phyloP scores from a whole-genome alignment of 2,888 invertebrate genomes.

The Graphium colonna region DNA sequence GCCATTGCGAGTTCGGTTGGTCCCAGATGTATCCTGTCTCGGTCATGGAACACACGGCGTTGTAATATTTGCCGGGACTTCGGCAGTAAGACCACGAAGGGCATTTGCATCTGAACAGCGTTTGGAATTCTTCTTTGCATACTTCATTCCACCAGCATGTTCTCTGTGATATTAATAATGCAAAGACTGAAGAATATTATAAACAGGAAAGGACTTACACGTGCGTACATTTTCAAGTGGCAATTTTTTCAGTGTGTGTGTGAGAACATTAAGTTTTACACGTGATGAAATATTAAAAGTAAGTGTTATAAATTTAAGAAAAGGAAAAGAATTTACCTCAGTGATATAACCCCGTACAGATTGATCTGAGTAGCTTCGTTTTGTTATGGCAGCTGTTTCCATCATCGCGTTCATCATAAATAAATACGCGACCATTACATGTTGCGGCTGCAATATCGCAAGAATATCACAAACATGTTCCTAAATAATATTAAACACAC shows the following conservation, averaged over 20 bases:
- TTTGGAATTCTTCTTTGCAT: slow-evolving; percentile 95
- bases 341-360: slow-evolving; percentile 90
- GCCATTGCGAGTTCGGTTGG: slow-evolving; percentile 82
- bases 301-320: too few species aligned
- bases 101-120: slow-evolving; percentile 91
- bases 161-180: slow-evolving; percentile 77
- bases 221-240: too few species aligned
- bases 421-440: slow-evolving; percentile 57
- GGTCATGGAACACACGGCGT: slow-evolving; percentile 94
- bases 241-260: too few species aligned
- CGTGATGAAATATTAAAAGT: too few species aligned
- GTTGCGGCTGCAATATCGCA: slow-evolving; percentile 52
- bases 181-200: not conserved
- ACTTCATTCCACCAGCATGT: slow-evolving; percentile 97
- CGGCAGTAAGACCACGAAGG: slow-evolving; percentile 94
- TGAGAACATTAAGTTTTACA: too few species aligned
- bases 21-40: slow-evolving; percentile 95
- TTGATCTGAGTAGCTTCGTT: slow-evolving; percentile 89
- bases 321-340: too few species aligned
- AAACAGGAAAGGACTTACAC: too few species aligned
- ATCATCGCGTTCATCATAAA: slow-evolving; percentile 58
- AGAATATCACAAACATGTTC: slow-evolving; percentile 33
- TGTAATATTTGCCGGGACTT: slow-evolving; percentile 93
- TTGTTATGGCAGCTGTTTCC: slow-evolving; percentile 65
- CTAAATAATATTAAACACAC: slow-evolving; percentile 19